Conservation (phyloP, 2,888 invertebrate species). For the Chrysina gloriosa region DNA sequence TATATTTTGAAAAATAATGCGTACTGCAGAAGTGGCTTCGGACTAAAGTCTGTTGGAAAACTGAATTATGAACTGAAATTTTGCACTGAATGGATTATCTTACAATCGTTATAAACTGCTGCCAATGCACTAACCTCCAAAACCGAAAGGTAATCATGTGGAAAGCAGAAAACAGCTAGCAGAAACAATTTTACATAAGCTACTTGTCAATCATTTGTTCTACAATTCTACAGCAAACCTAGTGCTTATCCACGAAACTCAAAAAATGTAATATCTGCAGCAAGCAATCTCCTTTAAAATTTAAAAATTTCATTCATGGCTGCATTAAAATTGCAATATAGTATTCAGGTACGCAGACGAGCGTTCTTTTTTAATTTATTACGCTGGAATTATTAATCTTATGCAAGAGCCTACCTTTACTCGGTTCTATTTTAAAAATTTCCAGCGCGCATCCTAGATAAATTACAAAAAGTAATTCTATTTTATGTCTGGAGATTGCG, state of each 20-base stretch:
- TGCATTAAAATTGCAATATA: background rate
- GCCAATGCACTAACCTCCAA: too few relatives aligned
- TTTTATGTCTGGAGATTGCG: background rate
- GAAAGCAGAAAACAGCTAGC: too few relatives aligned
- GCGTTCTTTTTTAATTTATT: background rate
- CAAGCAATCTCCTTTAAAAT: background rate
- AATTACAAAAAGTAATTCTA: conserved; percentile 5
- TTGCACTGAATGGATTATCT: too few relatives aligned
- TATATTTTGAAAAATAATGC: too few relatives aligned
- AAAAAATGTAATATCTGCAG: background rate
- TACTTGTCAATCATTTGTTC: background rate
- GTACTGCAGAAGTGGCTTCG: too few relatives aligned
- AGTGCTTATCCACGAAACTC: background rate
- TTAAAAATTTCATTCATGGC: background rate
- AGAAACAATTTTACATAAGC: too few relatives aligned
- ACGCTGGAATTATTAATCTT: background rate
- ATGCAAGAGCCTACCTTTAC: background rate
- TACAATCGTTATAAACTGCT: too few relatives aligned
- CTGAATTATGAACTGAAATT: too few relatives aligned
- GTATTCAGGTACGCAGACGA: background rate
- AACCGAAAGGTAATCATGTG: too few relatives aligned
- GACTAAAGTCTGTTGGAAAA: too few relatives aligned
- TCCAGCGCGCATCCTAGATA: background rate
- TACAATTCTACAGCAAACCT: background rate
- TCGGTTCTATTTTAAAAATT: background rate